Conservation (phyloP, 2,797 vertebrate genomes). For the Hemibagrus guttatus region DNA sequence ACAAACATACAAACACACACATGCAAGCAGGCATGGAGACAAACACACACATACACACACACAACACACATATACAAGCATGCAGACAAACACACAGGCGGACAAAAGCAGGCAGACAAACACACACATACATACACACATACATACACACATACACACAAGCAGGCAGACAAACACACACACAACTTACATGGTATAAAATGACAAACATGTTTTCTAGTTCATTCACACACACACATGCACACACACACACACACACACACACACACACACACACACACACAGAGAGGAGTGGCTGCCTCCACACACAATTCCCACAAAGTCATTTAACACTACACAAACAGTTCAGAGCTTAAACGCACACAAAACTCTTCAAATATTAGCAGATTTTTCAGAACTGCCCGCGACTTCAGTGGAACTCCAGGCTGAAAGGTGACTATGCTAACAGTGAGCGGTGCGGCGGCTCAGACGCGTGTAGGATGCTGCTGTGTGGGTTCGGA, state of each 20-base stretch:
- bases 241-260: not conserved
- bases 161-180: constrained; percentile 34
- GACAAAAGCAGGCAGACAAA: too few relatives aligned
- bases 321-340: too few relatives aligned
- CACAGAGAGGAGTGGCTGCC: not conserved
- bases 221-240: not conserved
- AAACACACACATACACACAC: constrained; percentile 8
- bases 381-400: not conserved
- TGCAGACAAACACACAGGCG: constrained; percentile 14
- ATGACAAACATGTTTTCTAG: not conserved
- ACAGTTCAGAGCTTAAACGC: not conserved
- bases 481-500: not conserved
- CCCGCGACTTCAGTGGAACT: too few relatives aligned
- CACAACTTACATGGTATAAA: not conserved
- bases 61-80: too few relatives aligned
- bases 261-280: not conserved
- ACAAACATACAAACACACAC: too few relatives aligned
- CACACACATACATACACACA: too few relatives aligned
- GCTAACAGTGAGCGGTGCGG: not conserved
- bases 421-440: not conserved
- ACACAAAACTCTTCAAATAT: not conserved
- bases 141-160: constrained; percentile 13
- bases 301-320: not conserved
- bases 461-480: not conserved
- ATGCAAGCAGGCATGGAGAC: too few relatives aligned